A percentile compares a stretch with the other conserved stretches of the same genome.
These are phyloP conservation scores for Oncorhynchus mykiss DNA, from an alignment of 2,113 vertebrate species.

Conservation along the genomic window DNA sequence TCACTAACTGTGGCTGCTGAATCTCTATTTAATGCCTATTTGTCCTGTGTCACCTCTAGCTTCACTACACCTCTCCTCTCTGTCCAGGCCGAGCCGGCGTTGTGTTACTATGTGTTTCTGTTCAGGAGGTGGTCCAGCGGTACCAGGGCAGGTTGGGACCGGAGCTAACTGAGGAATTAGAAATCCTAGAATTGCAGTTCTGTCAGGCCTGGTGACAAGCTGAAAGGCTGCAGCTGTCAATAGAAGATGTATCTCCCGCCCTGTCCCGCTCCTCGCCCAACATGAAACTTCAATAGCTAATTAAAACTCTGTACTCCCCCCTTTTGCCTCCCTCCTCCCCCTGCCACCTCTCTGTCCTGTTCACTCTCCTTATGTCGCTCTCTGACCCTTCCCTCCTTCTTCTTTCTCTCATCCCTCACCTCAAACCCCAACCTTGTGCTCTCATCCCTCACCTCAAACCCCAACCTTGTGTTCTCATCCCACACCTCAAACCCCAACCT, in stretches of 20 bases:
- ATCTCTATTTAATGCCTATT: no score
- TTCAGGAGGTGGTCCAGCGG: constrained; percentile 36
- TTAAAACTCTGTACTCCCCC: constrained; percentile 28
- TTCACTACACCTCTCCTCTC: neutral
- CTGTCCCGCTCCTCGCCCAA: constrained; percentile 17
- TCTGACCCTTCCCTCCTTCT: neutral
- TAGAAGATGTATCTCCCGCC: constrained; percentile 44
- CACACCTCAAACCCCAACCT: neutral
- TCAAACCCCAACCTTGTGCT: no score
- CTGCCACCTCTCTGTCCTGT: neutral
- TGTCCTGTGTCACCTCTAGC: neutral
- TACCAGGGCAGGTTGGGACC: constrained; percentile 27
- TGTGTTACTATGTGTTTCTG: neutral
- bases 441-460: neutral
- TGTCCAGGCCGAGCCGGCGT: neutral
- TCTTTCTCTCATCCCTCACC: neutral
- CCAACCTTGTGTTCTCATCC: neutral
- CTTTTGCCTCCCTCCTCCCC: constrained; percentile 7
- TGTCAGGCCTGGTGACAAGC: constrained; percentile 47
- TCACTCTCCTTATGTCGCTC: neutral
- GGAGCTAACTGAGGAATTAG: constrained; percentile 52
- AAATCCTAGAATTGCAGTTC: constrained; percentile 50
- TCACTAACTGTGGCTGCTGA: no score
- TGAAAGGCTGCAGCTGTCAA: constrained; percentile 40
- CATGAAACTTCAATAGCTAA: constrained; percentile 49